Conservation (phyloP, 2,888 invertebrate species). For the Myathropa florea region DNA sequence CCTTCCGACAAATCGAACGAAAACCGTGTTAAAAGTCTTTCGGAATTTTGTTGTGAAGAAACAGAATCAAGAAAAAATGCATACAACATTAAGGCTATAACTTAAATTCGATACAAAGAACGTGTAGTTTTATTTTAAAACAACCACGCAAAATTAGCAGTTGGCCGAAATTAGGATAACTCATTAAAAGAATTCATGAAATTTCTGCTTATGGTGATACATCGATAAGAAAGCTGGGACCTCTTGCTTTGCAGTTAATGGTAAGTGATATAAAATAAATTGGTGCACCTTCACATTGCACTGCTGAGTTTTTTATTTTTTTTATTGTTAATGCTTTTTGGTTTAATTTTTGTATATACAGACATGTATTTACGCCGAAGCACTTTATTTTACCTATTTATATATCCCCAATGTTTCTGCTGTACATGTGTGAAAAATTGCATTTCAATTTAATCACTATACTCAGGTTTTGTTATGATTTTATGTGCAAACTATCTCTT, state of each 20-base stretch:
- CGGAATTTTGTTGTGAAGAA: constrained; percentile 41
- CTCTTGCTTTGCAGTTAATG: not conserved
- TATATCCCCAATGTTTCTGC: not conserved
- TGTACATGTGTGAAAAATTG: constrained; percentile 24
- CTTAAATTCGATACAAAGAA: not conserved
- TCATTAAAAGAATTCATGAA: not conserved
- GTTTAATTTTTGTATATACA: not conserved
- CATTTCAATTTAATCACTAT: constrained; percentile 16
- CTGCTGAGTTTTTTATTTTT: not conserved
- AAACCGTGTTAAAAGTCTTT: constrained; percentile 11
- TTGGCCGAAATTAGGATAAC: not conserved
- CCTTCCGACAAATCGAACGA: constrained; percentile 2
- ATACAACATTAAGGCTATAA: not conserved
- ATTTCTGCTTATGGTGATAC: constrained; percentile 21
- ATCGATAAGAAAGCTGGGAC: not conserved
- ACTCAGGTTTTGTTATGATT: constrained; percentile 57
- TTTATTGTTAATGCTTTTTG: not conserved
- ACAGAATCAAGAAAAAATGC: constrained; percentile 4
- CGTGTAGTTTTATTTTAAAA: not conserved
- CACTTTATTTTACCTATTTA: not conserved
- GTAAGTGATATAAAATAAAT: not conserved
- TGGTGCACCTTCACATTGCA: constrained; percentile 18
- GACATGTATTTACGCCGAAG: not conserved
- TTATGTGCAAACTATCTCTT: constrained; percentile 4
- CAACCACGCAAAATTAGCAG: not conserved